Conservation (phyloP, 2,797 vertebrate genomes). For the Hephaestus fuliginosus region DNA sequence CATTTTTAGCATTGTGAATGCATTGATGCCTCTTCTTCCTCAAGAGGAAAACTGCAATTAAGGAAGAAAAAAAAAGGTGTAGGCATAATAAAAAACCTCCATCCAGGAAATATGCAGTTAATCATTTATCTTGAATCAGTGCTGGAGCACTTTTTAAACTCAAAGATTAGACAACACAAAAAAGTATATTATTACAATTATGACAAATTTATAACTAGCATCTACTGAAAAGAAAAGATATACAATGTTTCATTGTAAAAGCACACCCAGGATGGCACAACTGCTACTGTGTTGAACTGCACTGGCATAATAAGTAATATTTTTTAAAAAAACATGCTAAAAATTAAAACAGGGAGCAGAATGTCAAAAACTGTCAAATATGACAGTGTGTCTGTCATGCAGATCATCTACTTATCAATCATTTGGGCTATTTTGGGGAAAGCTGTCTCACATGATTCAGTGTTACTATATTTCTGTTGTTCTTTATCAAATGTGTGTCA, state of each 20-base stretch:
- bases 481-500: not conserved
- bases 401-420: not conserved
- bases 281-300: not conserved
- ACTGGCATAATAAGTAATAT: not conserved
- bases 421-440: not conserved
- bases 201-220: constrained; percentile 1
- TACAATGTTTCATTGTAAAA: not conserved
- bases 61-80: constrained; percentile 14
- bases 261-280: not conserved
- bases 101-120: constrained; percentile 1
- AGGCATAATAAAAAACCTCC: too few species aligned
- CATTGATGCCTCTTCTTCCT: constrained; percentile 14
- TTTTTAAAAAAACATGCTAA: not conserved
- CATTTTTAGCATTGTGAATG: not conserved
- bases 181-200: not conserved
- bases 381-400: not conserved
- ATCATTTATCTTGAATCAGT: not conserved
- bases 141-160: not conserved
- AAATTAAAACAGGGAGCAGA: not conserved
- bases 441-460: not conserved
- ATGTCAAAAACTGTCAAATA: not conserved
- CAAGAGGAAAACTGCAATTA: constrained; percentile 15
- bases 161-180: not conserved
- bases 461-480: not conserved
- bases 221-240: not conserved